Evolutionary conservation across 2,797 vertebrate genomes (phyloP), one percentile per base, ranked within the genome.

Genomic region (Apogon talboti): DNA sequence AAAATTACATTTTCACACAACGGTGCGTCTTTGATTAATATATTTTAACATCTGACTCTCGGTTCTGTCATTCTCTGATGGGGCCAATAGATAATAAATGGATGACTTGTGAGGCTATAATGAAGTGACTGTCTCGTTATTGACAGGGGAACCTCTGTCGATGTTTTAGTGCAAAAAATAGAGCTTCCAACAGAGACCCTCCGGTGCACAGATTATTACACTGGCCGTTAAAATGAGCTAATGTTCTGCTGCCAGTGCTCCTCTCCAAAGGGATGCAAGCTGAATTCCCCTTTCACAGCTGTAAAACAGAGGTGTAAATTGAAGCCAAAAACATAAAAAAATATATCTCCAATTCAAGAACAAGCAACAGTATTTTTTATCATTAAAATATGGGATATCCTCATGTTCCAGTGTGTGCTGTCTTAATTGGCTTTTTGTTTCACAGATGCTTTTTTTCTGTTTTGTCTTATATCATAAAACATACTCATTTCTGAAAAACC

Each of bases 261-360:
- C 55, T 71, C 79, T 90, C 91, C 74, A 51, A 83, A 75, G 92
- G 85, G 88, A 90, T 61, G 44, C 21, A n/a, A 44, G 60, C 71
- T 56, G 75, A 91, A 89, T 83, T 92, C 85, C 86, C 88, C 14
- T 18, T 78, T 80, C 87, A 74, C 90, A 89, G 84, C 86, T 88
- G 79, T 78, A 84, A 88, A 93, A 83, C 86, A 88, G 85, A 93
- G 92, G 93, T 93, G 93, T 86, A 94, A 94, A 94, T 94, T 90
- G 92, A 90, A 94, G 89, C 63, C 84, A 83, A 86, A 84, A 75
- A 75, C 78, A 79, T 18, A n/a, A 30, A 55, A 64, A 80, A 59
- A 57, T 37, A 53, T 63, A 51, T 35, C 21, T 51, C 13, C 51
- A 66, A 74, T 15, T n/a, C 14, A 54, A 56, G 45, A 13, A 55